A percentile compares a stretch with the other conserved stretches of the same genome.
These are phyloP conservation scores for Dreissena polymorpha DNA, from an alignment of 1,140 invertebrate species.

Conservation along the genomic window DNA sequence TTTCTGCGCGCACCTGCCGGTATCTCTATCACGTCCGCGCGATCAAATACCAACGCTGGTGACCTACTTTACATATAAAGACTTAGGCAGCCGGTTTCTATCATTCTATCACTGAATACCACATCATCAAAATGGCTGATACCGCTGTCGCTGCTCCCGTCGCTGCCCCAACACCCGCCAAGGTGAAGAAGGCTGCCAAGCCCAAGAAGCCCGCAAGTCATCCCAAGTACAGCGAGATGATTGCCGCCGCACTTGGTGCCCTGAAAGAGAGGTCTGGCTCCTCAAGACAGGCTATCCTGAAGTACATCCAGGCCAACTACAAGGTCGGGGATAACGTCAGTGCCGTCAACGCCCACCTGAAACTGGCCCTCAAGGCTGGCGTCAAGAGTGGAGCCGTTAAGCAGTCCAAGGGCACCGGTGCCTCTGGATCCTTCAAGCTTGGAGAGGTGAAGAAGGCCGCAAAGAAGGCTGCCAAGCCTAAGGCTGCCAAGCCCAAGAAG, in stretches of 20 bases:
- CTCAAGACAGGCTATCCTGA: constrained; percentile 76
- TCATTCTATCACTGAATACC: constrained; percentile 60
- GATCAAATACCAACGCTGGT: too few relatives aligned
- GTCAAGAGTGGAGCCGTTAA: too few relatives aligned
- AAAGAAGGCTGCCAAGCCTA: too few relatives aligned
- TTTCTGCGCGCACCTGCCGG: too few relatives aligned
- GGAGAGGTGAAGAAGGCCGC: too few relatives aligned
- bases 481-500: too few relatives aligned
- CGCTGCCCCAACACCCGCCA: constrained; percentile 17
- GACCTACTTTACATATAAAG: constrained; percentile 66
- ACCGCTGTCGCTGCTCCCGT: not conserved
- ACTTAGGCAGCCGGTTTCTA: constrained; percentile 76
- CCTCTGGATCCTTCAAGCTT: too few relatives aligned
- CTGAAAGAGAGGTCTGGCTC: constrained; percentile 71
- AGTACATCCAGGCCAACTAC: constrained; percentile 76
- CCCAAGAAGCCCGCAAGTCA: constrained; percentile 70
- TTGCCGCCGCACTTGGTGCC: constrained; percentile 60
- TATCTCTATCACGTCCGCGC: too few relatives aligned
- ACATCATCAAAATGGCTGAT: not conserved
- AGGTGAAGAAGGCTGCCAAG: constrained; percentile 66
- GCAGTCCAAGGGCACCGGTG: too few relatives aligned
- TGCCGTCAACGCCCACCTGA: constrained; percentile 70
- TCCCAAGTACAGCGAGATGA: constrained; percentile 72
- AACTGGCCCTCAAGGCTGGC: constrained; percentile 55
- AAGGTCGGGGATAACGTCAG: constrained; percentile 73